A percentile compares a stretch with the other conserved stretches of the same genome.
phyloP scores from a whole-genome alignment of 2,797 vertebrate species.

The Otolemur crassicaudatus region DNA sequence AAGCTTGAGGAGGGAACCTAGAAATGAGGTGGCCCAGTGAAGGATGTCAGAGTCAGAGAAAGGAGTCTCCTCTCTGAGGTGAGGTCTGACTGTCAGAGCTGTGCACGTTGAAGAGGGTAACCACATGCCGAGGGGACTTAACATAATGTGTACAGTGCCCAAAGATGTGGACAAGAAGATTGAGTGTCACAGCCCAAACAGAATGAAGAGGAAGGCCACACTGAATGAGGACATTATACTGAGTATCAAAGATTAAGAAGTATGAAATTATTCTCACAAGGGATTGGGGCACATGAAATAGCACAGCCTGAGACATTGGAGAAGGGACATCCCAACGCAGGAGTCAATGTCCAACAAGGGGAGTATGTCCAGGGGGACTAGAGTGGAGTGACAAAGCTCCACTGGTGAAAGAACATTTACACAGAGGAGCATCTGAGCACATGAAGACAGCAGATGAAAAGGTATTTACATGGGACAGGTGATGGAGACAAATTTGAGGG shows the following conservation, averaged over 20 bases:
- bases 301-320: neutral
- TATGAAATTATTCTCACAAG: neutral
- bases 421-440: neutral
- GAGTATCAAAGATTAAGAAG: neutral
- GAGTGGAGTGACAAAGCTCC: neutral
- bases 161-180: neutral
- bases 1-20: neutral
- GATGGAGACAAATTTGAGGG: neutral
- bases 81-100: neutral
- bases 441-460: neutral
- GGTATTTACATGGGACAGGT: neutral
- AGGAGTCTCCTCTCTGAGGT: neutral
- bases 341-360: neutral
- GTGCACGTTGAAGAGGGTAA: neutral
- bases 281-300: neutral
- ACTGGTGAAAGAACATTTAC: neutral
- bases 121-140: neutral
- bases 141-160: fast-evolving
- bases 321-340: neutral
- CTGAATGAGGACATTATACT: neutral
- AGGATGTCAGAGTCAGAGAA: neutral
- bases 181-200: neutral
- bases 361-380: neutral
- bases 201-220: neutral
- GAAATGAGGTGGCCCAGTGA: neutral